Percentiles rank a stretch among this genome's conserved stretches.
Conservation (phyloP, 2,888 invertebrate genomes). For the Eupithecia pulchellata region DNA sequence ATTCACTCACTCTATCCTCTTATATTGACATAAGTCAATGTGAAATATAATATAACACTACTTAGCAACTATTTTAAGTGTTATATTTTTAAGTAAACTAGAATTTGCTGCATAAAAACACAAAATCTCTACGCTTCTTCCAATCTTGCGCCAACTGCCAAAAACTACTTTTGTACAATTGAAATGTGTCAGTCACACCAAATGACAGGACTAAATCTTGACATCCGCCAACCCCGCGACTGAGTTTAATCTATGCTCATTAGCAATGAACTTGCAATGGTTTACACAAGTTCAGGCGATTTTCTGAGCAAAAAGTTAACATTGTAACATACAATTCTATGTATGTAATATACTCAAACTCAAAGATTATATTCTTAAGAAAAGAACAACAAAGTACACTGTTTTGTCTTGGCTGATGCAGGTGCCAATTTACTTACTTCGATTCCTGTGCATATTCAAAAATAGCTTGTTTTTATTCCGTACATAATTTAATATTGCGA, state of each 20-base stretch:
- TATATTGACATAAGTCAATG: too few relatives aligned
- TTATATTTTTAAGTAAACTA: too few relatives aligned
- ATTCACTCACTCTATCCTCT: too few relatives aligned
- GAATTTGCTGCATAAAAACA: not conserved
- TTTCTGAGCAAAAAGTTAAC: not conserved
- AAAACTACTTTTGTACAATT: not conserved
- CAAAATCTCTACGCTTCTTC: not conserved
- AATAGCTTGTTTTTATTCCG: not conserved
- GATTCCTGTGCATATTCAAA: not conserved
- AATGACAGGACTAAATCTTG: conserved; percentile 61
- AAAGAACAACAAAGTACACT: not conserved
- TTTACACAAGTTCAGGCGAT: conserved; percentile 10
- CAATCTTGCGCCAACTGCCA: not conserved
- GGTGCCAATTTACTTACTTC: not conserved
- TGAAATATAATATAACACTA: too few relatives aligned
- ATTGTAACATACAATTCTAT: not conserved
- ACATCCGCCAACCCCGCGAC: conserved; percentile 67
- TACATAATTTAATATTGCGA: not conserved
- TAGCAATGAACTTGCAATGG: conserved; percentile 15
- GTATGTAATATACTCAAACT: not conserved
- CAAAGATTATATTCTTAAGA: not conserved
- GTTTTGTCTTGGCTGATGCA: not conserved
- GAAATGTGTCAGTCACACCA: conserved; percentile 68
- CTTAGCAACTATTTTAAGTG: too few relatives aligned
- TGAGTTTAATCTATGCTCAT: conserved; percentile 37